Evolutionary conservation across 2,113 vertebrate species (phyloP), one percentile per base, ranked within the genome.

Genomic region (Nibea albiflora): DNA sequence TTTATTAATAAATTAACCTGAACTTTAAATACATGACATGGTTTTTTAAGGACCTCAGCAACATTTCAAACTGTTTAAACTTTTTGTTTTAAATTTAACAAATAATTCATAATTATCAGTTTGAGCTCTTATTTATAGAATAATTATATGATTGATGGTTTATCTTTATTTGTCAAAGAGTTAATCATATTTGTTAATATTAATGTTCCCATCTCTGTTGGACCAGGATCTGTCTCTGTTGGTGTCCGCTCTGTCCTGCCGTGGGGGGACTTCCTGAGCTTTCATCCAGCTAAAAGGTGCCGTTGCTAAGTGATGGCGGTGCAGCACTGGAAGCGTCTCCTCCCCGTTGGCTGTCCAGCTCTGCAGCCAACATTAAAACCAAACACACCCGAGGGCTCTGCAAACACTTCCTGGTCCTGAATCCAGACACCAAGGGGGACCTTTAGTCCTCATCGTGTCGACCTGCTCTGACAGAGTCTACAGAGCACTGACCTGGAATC

Each of bases 251-350:
- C 57, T 20, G 17, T 72, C 66, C 66, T 31, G 60, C 22, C 17
- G 11, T 31, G 4, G 3, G n/a, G 46, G 35, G 66, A 73, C 69
- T 78, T 87, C 81, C 82, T 80, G 68, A 85, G 57, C 75, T 65
- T 58, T 73, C 62, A 54, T 19, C 54, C 62, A 39, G 61, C 62
- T 71, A 52, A 76, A 71, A 87, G 88, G 79, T 89, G 88, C 65
- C 65, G 88, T 90, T 90, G 85, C 88, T 85, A 88, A 73, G 85
- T 47, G 80, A 88, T 20, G 14, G 4, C 4, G 46, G 19, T 35
- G 26, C 60, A 8, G 80, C 73, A 50, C 17, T 65, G 62, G 66
- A 83, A 90, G 80, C 56, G 79, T 81, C 83, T 81, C 76, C 54
- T 77, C 72, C 81, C 81, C 9, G 57, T 78, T 39, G 62, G 76